Evolutionary conservation across 2,113 vertebrate genomes (phyloP).

Genomic region (Platichthys stellatus): DNA sequence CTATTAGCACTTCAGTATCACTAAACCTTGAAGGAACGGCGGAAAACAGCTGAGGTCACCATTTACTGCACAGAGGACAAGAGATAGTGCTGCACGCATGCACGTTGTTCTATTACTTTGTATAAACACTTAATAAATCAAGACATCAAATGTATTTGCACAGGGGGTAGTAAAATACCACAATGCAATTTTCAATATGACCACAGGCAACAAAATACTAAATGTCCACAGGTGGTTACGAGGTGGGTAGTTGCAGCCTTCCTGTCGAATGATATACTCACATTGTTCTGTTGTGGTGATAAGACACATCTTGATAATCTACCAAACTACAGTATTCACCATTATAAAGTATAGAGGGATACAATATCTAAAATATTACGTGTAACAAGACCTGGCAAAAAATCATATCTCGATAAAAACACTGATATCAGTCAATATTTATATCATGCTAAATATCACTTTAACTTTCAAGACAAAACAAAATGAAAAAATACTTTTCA

Average conservation of each 20-base stretch:
- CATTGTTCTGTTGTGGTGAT: not conserved
- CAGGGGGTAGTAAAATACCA: not conserved
- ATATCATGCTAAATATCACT: too few relatives aligned
- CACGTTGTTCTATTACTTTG: not conserved
- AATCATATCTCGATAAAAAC: too few relatives aligned
- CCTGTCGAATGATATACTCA: not conserved
- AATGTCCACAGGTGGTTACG: not conserved
- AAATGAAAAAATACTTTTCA: too few relatives aligned
- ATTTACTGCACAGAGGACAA: not conserved
- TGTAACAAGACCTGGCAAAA: too few relatives aligned
- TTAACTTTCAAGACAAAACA: too few relatives aligned
- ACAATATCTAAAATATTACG: too few relatives aligned
- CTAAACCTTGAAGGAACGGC: not conserved
- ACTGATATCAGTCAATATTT: too few relatives aligned
- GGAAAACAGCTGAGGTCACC: not conserved
- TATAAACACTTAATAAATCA: not conserved
- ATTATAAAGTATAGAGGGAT: not conserved
- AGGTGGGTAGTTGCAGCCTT: not conserved
- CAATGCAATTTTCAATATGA: not conserved
- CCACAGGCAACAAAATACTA: not conserved
- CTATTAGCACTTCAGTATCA: conserved; percentile 6
- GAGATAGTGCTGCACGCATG: not conserved
- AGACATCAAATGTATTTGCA: not conserved
- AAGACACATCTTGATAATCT: not conserved
- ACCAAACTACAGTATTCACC: not conserved